Evolutionary conservation across 2,113 vertebrate genomes (phyloP), one percentile per base, ranked within the genome.

Genomic region (Sprattus sprattus): DNA sequence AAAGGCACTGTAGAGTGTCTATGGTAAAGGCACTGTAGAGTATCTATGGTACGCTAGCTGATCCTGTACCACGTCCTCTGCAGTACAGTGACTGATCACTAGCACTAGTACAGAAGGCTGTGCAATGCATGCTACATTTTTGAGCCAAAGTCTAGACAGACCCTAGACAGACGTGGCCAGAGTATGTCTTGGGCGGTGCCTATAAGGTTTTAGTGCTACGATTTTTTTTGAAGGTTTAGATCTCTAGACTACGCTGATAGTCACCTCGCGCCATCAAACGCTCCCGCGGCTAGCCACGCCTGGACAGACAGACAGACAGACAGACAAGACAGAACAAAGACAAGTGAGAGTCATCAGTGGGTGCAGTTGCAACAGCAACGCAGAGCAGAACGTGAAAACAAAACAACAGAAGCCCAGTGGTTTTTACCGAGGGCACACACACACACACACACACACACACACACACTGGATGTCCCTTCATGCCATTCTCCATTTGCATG

Each of bases 231-330:
- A n/a, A 32, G 32, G 2, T 75, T 32, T 78, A 78, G 71, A 78
- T 78, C 45, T 67, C 45, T 32, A 82, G n/a, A 46, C 60, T 82
- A 64, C 25, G 47, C 81, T 28, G 45, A 75, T 18, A 44, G 45
- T 49, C 85, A 82, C 52, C 83, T 45, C 45, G 39, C 28, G 39
- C 45, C 83, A 67, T 46, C 81, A 52, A 82, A 45, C 81, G 64
- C 47, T 32, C 39, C 28, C 57, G 15, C 85, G 25, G 81, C 45
- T 71, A 75, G 71, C 81, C 81, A 82, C 45, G 57, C 85, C 57
- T 86, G 71, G 45, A 25, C 67, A 52, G 25, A 71, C 32, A 82
- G 80, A 78, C 45, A 80, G 80, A 86, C 28, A 81, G n/a, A 82
- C 54, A 82, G 22, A 67, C 45, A 47, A 32, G 8, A 46, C 18